Evolutionary conservation across 2,888 invertebrate genomes (phyloP).

Genomic region (Tetragonisca angustula): DNA sequence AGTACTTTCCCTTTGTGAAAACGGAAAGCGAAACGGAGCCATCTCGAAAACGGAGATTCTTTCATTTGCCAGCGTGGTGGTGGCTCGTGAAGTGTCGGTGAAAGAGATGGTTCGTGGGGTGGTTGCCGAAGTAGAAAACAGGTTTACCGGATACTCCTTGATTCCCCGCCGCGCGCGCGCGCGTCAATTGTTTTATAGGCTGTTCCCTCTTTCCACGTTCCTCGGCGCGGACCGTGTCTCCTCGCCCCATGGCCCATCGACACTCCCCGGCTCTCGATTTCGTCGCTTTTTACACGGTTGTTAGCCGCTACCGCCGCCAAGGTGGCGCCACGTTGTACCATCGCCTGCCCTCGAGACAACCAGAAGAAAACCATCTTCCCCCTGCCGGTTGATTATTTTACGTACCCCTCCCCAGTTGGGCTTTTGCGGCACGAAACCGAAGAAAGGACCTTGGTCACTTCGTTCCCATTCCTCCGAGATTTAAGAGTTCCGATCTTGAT

Average conservation of each 20-base stretch:
- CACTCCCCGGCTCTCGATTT: constrained; percentile 61
- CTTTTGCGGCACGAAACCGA: constrained; percentile 8
- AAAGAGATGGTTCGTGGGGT: constrained; percentile 28
- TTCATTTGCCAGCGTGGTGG: constrained; percentile 18
- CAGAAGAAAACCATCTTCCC: constrained; percentile 48
- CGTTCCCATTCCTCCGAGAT: background rate
- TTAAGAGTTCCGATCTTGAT: constrained; percentile 1
- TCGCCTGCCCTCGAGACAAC: background rate
- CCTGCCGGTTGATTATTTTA: constrained; percentile 31
- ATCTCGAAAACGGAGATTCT: background rate
- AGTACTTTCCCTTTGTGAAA: background rate
- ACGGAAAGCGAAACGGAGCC: background rate
- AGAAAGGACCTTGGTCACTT: background rate
- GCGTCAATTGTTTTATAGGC: constrained; percentile 74
- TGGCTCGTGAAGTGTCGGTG: background rate
- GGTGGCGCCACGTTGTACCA: constrained; percentile 68
- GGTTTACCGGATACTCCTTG: constrained; percentile 69
- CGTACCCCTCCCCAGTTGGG: constrained; percentile 11
- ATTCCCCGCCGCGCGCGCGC: constrained; percentile 61
- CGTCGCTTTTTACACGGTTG: constrained; percentile 49
- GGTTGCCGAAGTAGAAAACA: constrained; percentile 60
- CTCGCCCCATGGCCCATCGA: constrained; percentile 28
- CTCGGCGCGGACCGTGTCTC: constrained; percentile 18
- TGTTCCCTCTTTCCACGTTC: constrained; percentile 49
- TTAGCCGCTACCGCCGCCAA: constrained; percentile 49